These are phyloP conservation scores for Ypsolopha sequella DNA, from an alignment of 2,888 invertebrate genomes.

Conservation along the genomic window DNA sequence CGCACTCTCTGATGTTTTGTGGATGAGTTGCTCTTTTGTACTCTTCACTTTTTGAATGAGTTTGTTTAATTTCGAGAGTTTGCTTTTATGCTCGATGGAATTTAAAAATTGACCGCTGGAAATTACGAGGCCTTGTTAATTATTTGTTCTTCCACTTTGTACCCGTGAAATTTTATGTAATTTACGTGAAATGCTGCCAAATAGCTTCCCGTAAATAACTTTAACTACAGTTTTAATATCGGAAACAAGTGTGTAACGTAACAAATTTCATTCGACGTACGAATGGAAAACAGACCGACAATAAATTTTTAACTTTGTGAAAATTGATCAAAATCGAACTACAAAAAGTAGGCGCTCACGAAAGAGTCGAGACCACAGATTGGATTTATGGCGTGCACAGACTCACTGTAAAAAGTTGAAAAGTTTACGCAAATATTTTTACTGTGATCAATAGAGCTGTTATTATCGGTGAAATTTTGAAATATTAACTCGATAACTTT, in stretches of 20 bases:
- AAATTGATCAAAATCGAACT: conserved; percentile 61
- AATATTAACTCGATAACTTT: conserved; percentile 1
- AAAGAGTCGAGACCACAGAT: conserved; percentile 52
- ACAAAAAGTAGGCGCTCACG: conserved; percentile 43
- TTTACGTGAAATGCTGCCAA: background rate
- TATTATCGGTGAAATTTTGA: background rate
- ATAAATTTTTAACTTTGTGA: conserved; percentile 62
- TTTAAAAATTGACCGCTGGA: conserved; percentile 5
- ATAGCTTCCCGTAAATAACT: background rate
- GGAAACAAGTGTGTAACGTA: too few species aligned
- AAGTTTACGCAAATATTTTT: conserved; percentile 32
- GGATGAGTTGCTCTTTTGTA: conserved; percentile 56
- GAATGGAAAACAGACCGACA: conserved; percentile 51
- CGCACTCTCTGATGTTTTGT: conserved; percentile 49
- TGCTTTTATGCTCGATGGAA: conserved; percentile 21
- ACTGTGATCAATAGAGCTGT: conserved; percentile 1
- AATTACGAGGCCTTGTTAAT: background rate
- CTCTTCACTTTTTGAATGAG: conserved; percentile 38
- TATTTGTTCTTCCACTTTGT: background rate
- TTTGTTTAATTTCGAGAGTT: conserved; percentile 41
- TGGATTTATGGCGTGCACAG: conserved; percentile 53
- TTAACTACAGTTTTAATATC: background rate
- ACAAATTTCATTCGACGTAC: conserved; percentile 31
- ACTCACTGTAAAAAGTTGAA: conserved; percentile 40
- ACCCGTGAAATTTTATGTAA: background rate